Percentiles rank a stretch among this genome's conserved stretches.
phyloP scores from a whole-genome alignment of 2,888 invertebrate species.

The Arenicola marina region DNA sequence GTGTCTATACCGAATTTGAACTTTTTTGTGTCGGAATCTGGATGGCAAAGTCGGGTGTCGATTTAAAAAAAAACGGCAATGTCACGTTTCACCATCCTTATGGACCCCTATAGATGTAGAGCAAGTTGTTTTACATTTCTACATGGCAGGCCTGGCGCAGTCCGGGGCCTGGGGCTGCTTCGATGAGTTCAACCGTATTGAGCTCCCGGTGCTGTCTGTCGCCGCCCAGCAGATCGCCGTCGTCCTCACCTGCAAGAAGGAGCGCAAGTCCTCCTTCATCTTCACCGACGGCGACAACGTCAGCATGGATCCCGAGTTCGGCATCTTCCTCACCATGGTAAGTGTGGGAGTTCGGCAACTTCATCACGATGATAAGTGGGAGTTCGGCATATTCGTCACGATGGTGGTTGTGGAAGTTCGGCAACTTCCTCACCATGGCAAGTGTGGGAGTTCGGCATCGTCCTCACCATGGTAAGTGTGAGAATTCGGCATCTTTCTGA shows the following conservation, averaged over 20 bases:
- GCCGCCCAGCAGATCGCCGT: conserved; percentile 97
- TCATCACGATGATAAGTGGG: too few species aligned
- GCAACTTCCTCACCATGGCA: conserved; percentile 97
- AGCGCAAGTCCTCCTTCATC: conserved; percentile 84
- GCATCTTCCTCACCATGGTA: conserved; percentile 97
- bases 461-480: too few species aligned
- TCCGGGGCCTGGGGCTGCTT: conserved; percentile 98
- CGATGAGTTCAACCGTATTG: conserved; percentile 93
- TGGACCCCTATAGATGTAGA: too few species aligned
- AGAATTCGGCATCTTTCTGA: too few species aligned
- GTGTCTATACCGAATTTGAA: too few species aligned
- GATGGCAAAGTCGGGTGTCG: too few species aligned
- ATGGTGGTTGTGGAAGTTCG: too few species aligned
- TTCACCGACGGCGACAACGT: conserved; percentile 94
- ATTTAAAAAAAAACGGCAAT: too few species aligned
- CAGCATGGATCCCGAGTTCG: conserved; percentile 93
- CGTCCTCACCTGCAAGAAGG: conserved; percentile 86
- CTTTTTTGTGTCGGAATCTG: too few species aligned
- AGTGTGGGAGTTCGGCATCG: neutral
- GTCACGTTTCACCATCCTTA: too few species aligned
- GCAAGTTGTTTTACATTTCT: conserved; percentile 5
- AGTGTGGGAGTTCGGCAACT: neutral
- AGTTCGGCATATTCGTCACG: too few species aligned
- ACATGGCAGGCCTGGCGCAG: conserved; percentile 77
- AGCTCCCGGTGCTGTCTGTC: conserved; percentile 89